Percentiles rank a stretch among this genome's conserved stretches.
Evolutionary conservation across 2,888 invertebrate genomes (phyloP).

Genomic region (Myopa tessellatipennis): DNA sequence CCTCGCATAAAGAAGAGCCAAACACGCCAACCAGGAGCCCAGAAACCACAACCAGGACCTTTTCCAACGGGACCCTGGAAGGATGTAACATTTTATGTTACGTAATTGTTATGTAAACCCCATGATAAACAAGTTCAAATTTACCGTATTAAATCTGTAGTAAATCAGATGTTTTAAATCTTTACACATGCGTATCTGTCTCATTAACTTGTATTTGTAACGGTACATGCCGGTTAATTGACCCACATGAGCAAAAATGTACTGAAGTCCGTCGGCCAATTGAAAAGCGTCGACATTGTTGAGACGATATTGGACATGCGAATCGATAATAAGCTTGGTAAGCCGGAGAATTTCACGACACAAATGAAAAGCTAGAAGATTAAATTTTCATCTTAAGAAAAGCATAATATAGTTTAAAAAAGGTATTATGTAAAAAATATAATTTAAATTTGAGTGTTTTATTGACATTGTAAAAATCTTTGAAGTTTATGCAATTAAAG

Average conservation of each 20-base stretch:
- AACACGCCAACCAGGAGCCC: slow-evolving; percentile 99
- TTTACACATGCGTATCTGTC: slow-evolving; percentile 99
- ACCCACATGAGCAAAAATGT: slow-evolving; percentile 99
- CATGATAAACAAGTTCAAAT: background rate
- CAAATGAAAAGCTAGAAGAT: slow-evolving; percentile 89
- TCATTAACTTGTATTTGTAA: slow-evolving; percentile 98
- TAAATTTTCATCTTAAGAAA: background rate
- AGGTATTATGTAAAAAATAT: too few relatives aligned
- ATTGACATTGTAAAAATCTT: background rate
- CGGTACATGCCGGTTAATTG: slow-evolving; percentile 99
- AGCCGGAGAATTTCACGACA: slow-evolving; percentile 98
- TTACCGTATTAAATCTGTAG: slow-evolving; percentile 97
- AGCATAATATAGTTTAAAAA: background rate
- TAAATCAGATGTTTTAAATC: slow-evolving; percentile 99
- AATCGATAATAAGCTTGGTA: slow-evolving; percentile 98
- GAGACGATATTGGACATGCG: slow-evolving; percentile 98
- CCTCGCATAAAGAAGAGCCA: slow-evolving; percentile 99
- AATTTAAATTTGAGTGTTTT: background rate
- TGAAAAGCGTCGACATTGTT: slow-evolving; percentile 99
- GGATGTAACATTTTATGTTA: slow-evolving; percentile 25
- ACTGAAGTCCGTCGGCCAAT: slow-evolving; percentile 97
- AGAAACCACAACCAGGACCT: slow-evolving; percentile 98
- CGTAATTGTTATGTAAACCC: slow-evolving; percentile 12
- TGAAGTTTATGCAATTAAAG: background rate
- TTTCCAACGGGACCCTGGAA: slow-evolving; percentile 92